Evolutionary conservation across 1,140 invertebrate species (phyloP).

Genomic region (Plodia interpunctella): DNA sequence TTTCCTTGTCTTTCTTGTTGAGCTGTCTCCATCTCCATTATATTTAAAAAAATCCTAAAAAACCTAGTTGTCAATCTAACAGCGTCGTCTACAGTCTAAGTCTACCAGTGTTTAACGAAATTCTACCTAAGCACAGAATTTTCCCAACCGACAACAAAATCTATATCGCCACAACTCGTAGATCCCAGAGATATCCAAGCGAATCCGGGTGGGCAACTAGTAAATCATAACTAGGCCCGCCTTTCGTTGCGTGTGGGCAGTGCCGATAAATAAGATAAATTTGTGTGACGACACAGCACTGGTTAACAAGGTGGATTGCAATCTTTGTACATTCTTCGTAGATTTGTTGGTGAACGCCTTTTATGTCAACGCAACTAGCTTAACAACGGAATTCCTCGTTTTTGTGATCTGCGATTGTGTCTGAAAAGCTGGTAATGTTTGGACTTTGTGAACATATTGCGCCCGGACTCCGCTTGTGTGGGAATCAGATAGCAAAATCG

Average conservation of each 20-base stretch:
- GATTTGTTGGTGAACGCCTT: neutral
- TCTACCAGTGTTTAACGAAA: too few species aligned
- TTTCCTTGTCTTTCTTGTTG: too few species aligned
- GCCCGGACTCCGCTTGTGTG: too few species aligned
- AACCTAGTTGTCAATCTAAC: too few species aligned
- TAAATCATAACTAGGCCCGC: neutral
- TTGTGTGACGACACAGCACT: slow-evolving; percentile 2
- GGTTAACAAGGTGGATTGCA: slow-evolving; percentile 3
- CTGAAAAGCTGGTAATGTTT: neutral
- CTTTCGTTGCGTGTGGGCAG: neutral
- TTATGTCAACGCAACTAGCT: neutral
- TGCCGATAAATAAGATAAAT: slow-evolving; percentile 6
- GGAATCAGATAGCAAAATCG: too few species aligned
- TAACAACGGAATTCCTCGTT: neutral
- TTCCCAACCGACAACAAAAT: too few species aligned
- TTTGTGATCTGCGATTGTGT: neutral
- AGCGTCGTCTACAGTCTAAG: too few species aligned
- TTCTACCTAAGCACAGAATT: too few species aligned
- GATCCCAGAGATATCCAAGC: neutral
- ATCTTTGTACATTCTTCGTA: slow-evolving; percentile 2
- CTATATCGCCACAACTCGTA: neutral
- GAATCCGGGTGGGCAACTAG: slow-evolving; percentile 4
- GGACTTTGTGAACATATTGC: too few species aligned
- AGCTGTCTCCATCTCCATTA: too few species aligned
- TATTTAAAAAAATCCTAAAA: too few species aligned